Percentiles rank a stretch among this genome's conserved stretches.
phyloP scores from a whole-genome alignment of 2,888 invertebrate genomes.

The Drosophila pseudotalamancana region DNA sequence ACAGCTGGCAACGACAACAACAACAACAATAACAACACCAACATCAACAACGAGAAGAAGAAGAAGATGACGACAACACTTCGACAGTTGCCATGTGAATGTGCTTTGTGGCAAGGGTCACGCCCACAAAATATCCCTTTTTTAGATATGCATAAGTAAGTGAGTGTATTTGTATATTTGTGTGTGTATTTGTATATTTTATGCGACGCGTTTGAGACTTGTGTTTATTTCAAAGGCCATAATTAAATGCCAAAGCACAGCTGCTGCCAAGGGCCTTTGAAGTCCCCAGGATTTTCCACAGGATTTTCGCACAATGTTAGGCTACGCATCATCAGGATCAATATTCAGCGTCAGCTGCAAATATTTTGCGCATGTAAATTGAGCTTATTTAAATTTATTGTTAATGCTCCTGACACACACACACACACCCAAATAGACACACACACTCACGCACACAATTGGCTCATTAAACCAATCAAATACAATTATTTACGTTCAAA shows the following conservation, averaged over 20 bases:
- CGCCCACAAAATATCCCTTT: conserved; percentile 37
- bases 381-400: conserved; percentile 58
- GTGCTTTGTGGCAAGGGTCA: conserved; percentile 32
- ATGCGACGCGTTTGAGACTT: conserved; percentile 14
- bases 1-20: conserved; percentile 53
- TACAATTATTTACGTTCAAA: conserved; percentile 62
- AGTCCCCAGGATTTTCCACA: conserved; percentile 32
- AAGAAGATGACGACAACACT: conserved; percentile 27
- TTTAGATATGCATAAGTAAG: conserved; percentile 3
- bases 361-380: conserved; percentile 17
- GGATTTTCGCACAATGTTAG: conserved; percentile 8
- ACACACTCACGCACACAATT: conserved; percentile 22
- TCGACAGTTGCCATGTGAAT: conserved; percentile 39
- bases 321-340: conserved; percentile 7
- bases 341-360: conserved; percentile 23
- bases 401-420: conserved; percentile 3
- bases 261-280: conserved; percentile 61
- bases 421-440: neutral
- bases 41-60: conserved; percentile 11
- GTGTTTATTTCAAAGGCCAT: conserved; percentile 56
- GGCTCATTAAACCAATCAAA: conserved; percentile 70
- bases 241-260: conserved; percentile 66
- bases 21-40: no score
- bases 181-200: conserved; percentile 11
- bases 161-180: conserved; percentile 1